Conservation (phyloP, 2,797 vertebrate genomes). For the Pseudochirops corinnae region DNA sequence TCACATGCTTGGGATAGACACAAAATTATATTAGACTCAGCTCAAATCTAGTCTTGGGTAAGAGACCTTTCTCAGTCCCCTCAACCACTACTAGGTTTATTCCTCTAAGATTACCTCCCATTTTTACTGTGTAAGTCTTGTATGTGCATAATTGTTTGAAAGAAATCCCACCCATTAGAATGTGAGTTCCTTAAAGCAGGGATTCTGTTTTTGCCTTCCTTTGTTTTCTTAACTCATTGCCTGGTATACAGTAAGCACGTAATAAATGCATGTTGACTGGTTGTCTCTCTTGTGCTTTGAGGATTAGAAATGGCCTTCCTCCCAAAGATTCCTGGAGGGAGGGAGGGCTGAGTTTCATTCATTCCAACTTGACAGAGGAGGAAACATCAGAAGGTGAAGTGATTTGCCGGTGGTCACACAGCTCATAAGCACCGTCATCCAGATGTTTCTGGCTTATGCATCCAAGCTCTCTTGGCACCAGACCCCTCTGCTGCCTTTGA, state of each 20-base stretch:
- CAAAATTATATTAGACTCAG: neutral
- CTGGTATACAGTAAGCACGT: neutral
- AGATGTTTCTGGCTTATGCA: neutral
- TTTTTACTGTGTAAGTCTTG: neutral
- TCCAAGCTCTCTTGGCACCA: neutral
- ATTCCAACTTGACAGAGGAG: neutral
- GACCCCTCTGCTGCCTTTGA: neutral
- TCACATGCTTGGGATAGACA: neutral
- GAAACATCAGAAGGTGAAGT: neutral
- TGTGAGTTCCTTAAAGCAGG: neutral
- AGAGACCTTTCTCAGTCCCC: neutral
- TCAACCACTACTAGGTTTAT: neutral
- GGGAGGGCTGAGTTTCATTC: neutral
- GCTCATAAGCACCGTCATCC: neutral
- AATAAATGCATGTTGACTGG: neutral
- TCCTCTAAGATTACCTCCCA: neutral
- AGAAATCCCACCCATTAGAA: neutral
- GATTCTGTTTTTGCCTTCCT: neutral
- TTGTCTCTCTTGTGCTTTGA: neutral
- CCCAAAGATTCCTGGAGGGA: neutral
- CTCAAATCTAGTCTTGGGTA: neutral
- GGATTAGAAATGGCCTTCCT: neutral
- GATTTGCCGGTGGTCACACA: neutral
- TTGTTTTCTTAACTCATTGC: neutral
- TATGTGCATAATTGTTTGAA: neutral